Evolutionary conservation across 2,113 vertebrate species (phyloP).

Genomic region (Mormoops blainvillei): DNA sequence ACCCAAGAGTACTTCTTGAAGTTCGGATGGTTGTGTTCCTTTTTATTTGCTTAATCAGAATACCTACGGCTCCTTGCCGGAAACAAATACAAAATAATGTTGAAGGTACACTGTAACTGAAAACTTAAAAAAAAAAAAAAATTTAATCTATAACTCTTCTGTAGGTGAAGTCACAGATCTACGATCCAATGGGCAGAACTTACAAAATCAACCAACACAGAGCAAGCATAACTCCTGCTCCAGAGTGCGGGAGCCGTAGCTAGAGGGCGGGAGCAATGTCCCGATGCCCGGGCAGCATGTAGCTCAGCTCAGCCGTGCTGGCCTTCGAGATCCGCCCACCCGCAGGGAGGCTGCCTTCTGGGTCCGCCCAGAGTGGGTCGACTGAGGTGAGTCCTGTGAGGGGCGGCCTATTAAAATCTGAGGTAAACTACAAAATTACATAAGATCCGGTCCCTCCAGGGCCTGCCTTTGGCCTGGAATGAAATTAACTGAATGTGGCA

Average conservation of each 20-base stretch:
- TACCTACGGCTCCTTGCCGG: neutral
- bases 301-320: neutral
- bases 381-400: neutral
- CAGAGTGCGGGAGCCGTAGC: neutral
- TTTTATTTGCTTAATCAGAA: slow-evolving; percentile 1
- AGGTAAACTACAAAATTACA: slow-evolving; percentile 7
- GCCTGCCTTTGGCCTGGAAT: neutral
- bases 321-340: neutral
- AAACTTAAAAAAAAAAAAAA: neutral
- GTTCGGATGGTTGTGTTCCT: neutral
- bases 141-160: neutral
- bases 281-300: neutral
- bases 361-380: neutral
- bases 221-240: neutral
- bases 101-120: neutral
- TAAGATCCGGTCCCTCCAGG: neutral
- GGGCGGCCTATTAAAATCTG: slow-evolving; percentile 3
- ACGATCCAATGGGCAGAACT: neutral
- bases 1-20: neutral
- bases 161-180: neutral
- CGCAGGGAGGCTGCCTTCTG: neutral
- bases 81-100: neutral
- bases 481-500: neutral
- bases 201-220: neutral
- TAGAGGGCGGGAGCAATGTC: neutral